These are phyloP conservation scores for Drosophila nikananu DNA, from an alignment of 1,140 invertebrate genomes.

Conservation along the genomic window DNA sequence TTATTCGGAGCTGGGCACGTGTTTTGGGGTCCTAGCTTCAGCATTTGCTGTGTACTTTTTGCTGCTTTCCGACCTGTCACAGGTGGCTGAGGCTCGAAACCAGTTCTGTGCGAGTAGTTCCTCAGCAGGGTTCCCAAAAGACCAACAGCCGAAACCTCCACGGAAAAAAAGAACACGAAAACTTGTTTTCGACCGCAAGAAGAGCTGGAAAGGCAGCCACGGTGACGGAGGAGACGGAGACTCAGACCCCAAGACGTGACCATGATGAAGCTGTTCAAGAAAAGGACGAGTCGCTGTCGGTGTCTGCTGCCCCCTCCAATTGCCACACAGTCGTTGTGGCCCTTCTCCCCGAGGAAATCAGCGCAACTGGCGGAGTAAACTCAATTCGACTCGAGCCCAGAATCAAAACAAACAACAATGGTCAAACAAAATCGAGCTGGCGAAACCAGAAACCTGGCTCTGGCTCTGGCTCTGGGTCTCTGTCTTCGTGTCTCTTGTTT, in stretches of 20 bases:
- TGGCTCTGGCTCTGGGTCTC: background rate
- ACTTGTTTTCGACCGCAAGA: constrained; percentile 57
- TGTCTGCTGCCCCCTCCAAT: constrained; percentile 6
- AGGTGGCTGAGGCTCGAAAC: constrained; percentile 58
- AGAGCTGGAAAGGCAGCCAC: constrained; percentile 23
- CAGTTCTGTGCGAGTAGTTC: constrained; percentile 51
- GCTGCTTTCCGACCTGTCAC: constrained; percentile 43
- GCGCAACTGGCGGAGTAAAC: constrained; percentile 53
- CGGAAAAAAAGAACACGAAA: constrained; percentile 31
- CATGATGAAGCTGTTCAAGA: constrained; percentile 65
- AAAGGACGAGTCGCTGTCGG: constrained; percentile 54
- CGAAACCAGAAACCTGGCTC: constrained; percentile 24
- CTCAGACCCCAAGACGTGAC: constrained; percentile 32
- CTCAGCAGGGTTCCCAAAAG: constrained; percentile 46
- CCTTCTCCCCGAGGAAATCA: constrained; percentile 73
- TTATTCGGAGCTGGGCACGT: constrained; percentile 53
- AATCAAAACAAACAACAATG: constrained; percentile 76
- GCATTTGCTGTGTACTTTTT: constrained; percentile 21
- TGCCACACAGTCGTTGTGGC: constrained; percentile 5
- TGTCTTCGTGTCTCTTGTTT: constrained; percentile 29
- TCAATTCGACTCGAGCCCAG: constrained; percentile 49
- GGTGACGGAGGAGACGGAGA: constrained; percentile 29
- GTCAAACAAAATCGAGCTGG: constrained; percentile 45
- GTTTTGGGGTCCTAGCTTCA: constrained; percentile 30
- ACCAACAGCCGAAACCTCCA: constrained; percentile 27